Base-by-base conservation (phyloP, 2,888 invertebrate species). In the Parnassius mnemosyne region DNA sequence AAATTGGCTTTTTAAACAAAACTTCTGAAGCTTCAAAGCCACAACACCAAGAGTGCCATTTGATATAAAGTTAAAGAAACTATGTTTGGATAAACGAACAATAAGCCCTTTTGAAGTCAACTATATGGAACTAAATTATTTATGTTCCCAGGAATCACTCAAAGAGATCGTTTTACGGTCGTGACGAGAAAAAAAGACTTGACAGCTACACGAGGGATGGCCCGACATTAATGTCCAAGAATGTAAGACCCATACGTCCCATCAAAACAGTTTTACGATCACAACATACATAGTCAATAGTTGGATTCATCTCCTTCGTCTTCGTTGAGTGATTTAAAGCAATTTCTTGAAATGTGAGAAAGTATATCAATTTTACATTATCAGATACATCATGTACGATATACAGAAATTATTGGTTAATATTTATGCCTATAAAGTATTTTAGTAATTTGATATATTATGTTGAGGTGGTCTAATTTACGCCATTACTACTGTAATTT, bases 181-280 rank as follows among this genome's bases (percentile, higher is more conserved):
- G 72, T 72, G 75, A 80, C 76, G 79, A 77, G 76, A 65, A 73
- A 73, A 71, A 71, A 71, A 70, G 67, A 70, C 67, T 70, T 74
- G 73, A 74, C 74, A 69, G 66, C 63, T 54, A 54, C 58, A 59
- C 65, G 61, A 75, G 76, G 75, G 75, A 77, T 74, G 74, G 72
- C 70, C 69, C 72, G 80, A 81, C 82, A 79, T 88, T 86, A 83
- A 89, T 79, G 85, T 79, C 76, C 70, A 67, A 67, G 77, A 84
- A 81, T 79, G 83, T 82, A 80, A 78, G 78, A 75, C 70, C 78
- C 76, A 77, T 75, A 76, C 77, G 80, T 72, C 73, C 81, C 81
- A 83, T 86, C 82, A 83, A 82, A 85, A 81, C 76, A 78, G 72
- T 85, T 83, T 87, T 84, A 88, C 83, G 86, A 83, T 77, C 70